Evolutionary conservation across 2,888 invertebrate species (phyloP).

Genomic region (Agrilus cyanescens): DNA sequence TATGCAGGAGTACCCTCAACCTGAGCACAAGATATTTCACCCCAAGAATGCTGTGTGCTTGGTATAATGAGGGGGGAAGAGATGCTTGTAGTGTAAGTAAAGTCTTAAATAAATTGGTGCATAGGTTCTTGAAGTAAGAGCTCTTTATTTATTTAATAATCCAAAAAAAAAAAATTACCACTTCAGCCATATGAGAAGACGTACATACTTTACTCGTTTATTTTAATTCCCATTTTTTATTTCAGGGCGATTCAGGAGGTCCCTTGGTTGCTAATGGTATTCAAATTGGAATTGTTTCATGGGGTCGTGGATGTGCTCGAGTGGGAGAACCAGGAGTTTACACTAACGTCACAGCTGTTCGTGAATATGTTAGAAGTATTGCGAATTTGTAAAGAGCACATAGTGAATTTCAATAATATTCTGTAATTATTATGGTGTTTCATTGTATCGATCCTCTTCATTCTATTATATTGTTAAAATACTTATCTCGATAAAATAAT

Average conservation of each 20-base stretch:
- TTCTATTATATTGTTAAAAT: no score
- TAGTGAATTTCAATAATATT: no score
- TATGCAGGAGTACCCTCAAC: no score
- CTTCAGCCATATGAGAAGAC: no score
- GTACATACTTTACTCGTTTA: background rate
- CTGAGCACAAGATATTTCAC: no score
- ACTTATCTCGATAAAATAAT: no score
- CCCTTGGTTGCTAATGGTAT: slow-evolving; percentile 17
- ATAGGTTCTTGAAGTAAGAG: slow-evolving; percentile 1
- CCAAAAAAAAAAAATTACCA: no score
- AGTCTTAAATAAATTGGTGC: background rate
- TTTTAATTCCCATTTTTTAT: background rate
- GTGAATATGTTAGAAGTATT: slow-evolving; percentile 11
- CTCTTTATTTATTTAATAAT: slow-evolving; percentile 1
- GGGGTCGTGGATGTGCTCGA: slow-evolving; percentile 23
- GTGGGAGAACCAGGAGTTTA: slow-evolving; percentile 21
- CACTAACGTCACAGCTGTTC: slow-evolving; percentile 17
- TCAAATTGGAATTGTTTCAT: slow-evolving; percentile 22
- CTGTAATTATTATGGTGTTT: no score
- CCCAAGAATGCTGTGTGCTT: no score
- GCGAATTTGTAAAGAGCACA: no score
- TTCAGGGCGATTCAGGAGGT: slow-evolving; percentile 25
- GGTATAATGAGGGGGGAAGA: slow-evolving; percentile 7
- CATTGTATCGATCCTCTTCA: no score
- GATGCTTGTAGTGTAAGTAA: slow-evolving; percentile 13